Base-by-base conservation (phyloP, 2,797 vertebrate genomes). In the Babyrousa celebensis region DNA sequence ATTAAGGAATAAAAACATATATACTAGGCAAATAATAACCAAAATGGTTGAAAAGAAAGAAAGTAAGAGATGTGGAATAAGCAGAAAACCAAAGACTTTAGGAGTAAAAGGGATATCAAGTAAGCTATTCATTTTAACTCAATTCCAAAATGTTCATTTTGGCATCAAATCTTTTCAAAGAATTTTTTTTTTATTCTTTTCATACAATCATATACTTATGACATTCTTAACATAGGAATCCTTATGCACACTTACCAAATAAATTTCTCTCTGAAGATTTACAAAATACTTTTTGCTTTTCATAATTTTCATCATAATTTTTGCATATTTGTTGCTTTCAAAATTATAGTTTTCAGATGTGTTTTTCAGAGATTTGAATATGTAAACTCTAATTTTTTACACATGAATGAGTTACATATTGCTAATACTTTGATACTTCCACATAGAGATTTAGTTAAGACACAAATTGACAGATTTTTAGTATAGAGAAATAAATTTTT, bases 401-500 rank as follows among this genome's bases (percentile, higher is more conserved):
- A 92, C 23, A 43, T 29, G 29, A 90, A 71, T 75, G 15, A 78
- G 20, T 54, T 91, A 75, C 48, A 91, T 16, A 52, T 56, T 85
- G 67, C 27, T 85, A 60, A 77, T 36, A 65, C 11, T 68, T 16
- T 85, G 82, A 85, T 54, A 27, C 25, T 67, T 85, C 12, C 71
- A 96, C 15, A 91, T 10, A 43, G 21, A 80, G 20, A 84, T 84
- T 84, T 93, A 93, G 77, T 70, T 85, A 83, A 23, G 29, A 68
- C 10, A 52, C 68, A 86, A 75, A 84, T 12, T 80, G 84, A 65
- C 20, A 87, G 12, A 40, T 82, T 82, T 82, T 85, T 27, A 71
- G 54, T 72, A 89, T n/a, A 88, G 48, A 56, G 20, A 83, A 89
- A 85, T 67, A 29, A 65, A 62, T 65, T 92, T 96, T 58, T 89